Percentiles rank a stretch among this genome's conserved stretches.
Evolutionary conservation across 2,797 vertebrate genomes (phyloP).

Genomic region (Netta rufina): DNA sequence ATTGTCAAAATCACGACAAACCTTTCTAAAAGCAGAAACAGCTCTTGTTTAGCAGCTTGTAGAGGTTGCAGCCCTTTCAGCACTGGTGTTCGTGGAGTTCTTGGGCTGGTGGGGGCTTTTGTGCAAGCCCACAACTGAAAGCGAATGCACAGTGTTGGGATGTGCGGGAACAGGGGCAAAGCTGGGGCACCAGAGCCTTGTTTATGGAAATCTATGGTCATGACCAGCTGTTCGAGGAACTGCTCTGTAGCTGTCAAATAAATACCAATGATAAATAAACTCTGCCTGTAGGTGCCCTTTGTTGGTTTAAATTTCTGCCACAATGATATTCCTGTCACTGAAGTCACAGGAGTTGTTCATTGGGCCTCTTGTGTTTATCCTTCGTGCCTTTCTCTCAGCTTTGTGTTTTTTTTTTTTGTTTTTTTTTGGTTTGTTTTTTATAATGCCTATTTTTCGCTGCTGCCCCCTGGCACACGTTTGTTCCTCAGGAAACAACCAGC

Average conservation of each 20-base stretch:
- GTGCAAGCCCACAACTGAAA: background rate
- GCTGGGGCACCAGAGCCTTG: background rate
- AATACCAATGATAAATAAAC: background rate
- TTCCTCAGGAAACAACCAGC: slow-evolving; percentile 18
- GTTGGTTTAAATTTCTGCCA: background rate
- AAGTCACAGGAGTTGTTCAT: background rate
- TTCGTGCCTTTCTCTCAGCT: background rate
- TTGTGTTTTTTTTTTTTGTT: background rate
- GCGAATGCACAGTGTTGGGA: background rate
- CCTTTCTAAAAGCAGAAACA: background rate
- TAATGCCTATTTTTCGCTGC: background rate
- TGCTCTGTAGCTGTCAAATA: background rate
- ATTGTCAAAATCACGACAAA: background rate
- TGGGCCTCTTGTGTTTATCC: background rate
- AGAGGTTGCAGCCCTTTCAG: background rate
- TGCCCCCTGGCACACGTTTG: background rate
- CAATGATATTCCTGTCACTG: background rate
- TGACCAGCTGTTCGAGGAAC: background rate
- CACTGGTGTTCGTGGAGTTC: background rate
- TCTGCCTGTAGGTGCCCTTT: background rate
- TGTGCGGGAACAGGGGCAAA: background rate
- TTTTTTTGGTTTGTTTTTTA: background rate
- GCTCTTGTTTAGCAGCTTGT: background rate
- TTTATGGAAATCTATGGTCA: accelerated
- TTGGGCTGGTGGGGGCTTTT: background rate